phyloP scores from a whole-genome alignment of 2,797 vertebrate genomes.

The Heteromormyrus szaboi region DNA sequence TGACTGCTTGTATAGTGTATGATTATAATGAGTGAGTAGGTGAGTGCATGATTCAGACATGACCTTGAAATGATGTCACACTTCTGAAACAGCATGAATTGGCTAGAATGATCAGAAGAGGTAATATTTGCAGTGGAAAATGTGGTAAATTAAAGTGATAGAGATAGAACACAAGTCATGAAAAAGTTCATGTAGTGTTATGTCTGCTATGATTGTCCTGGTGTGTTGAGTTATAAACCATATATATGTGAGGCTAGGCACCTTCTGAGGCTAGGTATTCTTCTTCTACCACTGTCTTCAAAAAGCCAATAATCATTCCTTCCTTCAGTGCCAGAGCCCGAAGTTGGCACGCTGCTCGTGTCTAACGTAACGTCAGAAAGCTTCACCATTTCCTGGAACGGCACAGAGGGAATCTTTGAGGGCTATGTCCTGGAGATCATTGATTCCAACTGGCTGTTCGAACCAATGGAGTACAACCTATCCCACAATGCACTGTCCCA shows the following conservation, averaged over 20 bases:
- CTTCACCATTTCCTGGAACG: slow-evolving; percentile 85
- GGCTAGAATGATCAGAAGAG: background rate
- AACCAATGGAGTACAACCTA: slow-evolving; percentile 74
- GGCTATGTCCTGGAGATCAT: slow-evolving; percentile 89
- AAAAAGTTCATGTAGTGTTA: background rate
- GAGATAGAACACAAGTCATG: background rate
- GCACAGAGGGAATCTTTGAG: slow-evolving; percentile 67
- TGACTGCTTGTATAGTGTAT: background rate
- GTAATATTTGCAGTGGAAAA: background rate
- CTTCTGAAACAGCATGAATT: background rate
- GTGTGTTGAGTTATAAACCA: background rate
- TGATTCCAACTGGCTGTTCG: slow-evolving; percentile 88
- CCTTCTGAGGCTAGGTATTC: background rate
- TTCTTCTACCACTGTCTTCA: background rate
- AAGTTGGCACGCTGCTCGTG: slow-evolving; percentile 73
- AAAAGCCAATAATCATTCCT: slow-evolving; percentile 55
- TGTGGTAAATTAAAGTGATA: background rate
- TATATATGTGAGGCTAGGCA: background rate
- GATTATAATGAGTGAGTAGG: background rate
- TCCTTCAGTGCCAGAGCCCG: slow-evolving; percentile 72
- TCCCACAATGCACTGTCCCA: slow-evolving; percentile 64
- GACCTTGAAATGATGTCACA: background rate
- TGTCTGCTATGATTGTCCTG: background rate
- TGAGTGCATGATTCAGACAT: background rate
- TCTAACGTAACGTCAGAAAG: slow-evolving; percentile 78